A percentile compares a stretch with the other conserved stretches of the same genome.
These are phyloP conservation scores for Poeciliopsis presidionis DNA, from an alignment of 2,797 vertebrate species.

Conservation along the genomic window DNA sequence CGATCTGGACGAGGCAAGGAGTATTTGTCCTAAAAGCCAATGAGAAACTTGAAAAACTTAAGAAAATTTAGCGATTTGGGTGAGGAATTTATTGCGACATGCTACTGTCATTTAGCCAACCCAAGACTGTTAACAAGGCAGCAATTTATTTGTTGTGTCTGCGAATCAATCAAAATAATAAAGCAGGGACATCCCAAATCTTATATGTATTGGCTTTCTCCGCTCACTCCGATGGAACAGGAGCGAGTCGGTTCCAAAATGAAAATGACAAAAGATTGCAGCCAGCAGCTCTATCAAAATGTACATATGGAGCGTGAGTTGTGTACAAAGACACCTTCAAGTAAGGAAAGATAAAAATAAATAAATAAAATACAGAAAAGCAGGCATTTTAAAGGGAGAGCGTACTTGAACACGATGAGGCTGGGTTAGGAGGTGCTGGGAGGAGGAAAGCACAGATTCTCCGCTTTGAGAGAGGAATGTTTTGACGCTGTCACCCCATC, in stretches of 20 bases:
- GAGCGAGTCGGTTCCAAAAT: neutral
- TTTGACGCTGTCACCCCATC: constrained; percentile 64
- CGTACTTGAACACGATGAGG: constrained; percentile 31
- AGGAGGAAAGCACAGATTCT: constrained; percentile 62
- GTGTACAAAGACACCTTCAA: constrained; percentile 3
- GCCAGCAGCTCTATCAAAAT: constrained; percentile 13
- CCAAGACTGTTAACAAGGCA: constrained; percentile 9
- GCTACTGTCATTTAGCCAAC: neutral
- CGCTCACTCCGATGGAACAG: neutral
- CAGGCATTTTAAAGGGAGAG: constrained; percentile 18
- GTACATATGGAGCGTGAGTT: neutral
- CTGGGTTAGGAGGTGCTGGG: constrained; percentile 28
- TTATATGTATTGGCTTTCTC: constrained; percentile 19
- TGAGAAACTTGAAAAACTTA: neutral
- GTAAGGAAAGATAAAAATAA: constrained; percentile 7
- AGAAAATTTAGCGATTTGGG: neutral
- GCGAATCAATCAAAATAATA: constrained; percentile 12
- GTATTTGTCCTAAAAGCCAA: neutral
- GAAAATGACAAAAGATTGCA: constrained; percentile 9
- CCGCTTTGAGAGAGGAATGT: constrained; percentile 68
- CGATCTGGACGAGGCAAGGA: neutral
- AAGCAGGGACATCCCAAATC: constrained; percentile 11
- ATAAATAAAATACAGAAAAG: constrained; percentile 32
- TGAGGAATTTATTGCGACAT: neutral
- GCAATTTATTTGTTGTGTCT: constrained; percentile 4